Evolutionary conservation across 2,113 vertebrate species (phyloP), one percentile per base, ranked within the genome.

Genomic region (Phrynosoma blainvillii): DNA sequence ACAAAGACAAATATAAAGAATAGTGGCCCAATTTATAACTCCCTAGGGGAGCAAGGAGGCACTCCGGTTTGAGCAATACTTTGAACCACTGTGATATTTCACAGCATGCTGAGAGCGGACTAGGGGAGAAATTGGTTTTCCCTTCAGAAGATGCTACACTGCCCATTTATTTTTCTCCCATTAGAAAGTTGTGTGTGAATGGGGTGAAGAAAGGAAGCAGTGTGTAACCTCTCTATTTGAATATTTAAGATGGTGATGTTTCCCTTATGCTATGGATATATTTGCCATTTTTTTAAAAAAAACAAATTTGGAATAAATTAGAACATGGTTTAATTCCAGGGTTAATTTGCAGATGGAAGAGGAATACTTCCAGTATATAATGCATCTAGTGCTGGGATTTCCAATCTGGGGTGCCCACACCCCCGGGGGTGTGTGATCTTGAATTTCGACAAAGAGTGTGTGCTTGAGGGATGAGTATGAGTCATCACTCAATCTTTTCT

Each of bases 261-360:
- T 47, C 47, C 2, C 1, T 9, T 25, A 12, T 21, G 1, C 9
- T 3, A 23, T 68, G 20, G 32, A 18, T 0, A 0, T 23, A 13
- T n/a, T 9, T 1, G 65, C 20, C 47, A 13, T 30, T 23, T 7
- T 73, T 25, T 36, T n/a, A n/a, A n/a, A 36, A 36, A 74, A 18
- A 30, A 62, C 73, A 21, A 56, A 1, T n/a, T 27, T 59, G 13
- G 54, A 27, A 32, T 54, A 27, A 23, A n/a, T n/a, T 21, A 56
- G 42, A 54, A 47, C 47, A 7, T 47, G 47, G 47, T 47, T 47
- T 47, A 6, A 47, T 47, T 47, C 47, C 47, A 47, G 47, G 47
- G 47, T 6, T 4, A 47, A 47, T 47, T 47, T 47, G 47, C 5
- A 47, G 47, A 1, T 47, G 47, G 47, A 47, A 47, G 47, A 47